These are phyloP conservation scores for Conus betulinus DNA, from an alignment of 1,140 invertebrate genomes.

Conservation along the genomic window DNA sequence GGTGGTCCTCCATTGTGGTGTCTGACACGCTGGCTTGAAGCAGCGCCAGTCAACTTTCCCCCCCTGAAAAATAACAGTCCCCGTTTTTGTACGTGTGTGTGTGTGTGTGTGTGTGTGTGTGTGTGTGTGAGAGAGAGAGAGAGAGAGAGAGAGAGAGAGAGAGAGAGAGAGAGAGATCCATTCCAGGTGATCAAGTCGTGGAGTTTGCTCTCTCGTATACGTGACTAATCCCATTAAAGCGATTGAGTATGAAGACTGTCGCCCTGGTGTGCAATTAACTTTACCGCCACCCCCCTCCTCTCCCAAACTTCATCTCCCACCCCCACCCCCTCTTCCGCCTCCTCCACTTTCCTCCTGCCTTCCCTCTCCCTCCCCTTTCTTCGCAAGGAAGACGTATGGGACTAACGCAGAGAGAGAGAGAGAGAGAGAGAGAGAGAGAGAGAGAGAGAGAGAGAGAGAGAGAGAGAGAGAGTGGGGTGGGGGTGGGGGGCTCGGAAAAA, in stretches of 20 bases:
- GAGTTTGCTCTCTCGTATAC: not conserved
- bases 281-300: too few relatives aligned
- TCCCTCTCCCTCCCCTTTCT: too few relatives aligned
- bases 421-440: too few relatives aligned
- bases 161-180: not conserved
- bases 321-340: too few relatives aligned
- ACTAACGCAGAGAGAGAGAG: too few relatives aligned
- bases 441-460: too few relatives aligned
- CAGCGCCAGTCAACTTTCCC: not conserved
- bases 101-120: not conserved
- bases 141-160: conserved; percentile 8
- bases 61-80: not conserved
- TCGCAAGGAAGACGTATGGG: too few relatives aligned
- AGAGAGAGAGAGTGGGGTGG: too few relatives aligned
- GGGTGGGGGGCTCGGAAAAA: too few relatives aligned
- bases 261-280: too few relatives aligned
- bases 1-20: not conserved
- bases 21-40: not conserved
- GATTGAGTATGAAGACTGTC: not conserved
- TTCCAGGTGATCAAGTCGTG: not conserved
- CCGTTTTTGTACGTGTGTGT: not conserved
- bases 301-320: too few relatives aligned
- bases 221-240: not conserved
- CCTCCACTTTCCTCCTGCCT: too few relatives aligned
- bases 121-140: not conserved